Percentiles rank a stretch among this genome's conserved stretches.
Evolutionary conservation across 2,888 invertebrate genomes (phyloP).

Genomic region (Pterostichus madidus): DNA sequence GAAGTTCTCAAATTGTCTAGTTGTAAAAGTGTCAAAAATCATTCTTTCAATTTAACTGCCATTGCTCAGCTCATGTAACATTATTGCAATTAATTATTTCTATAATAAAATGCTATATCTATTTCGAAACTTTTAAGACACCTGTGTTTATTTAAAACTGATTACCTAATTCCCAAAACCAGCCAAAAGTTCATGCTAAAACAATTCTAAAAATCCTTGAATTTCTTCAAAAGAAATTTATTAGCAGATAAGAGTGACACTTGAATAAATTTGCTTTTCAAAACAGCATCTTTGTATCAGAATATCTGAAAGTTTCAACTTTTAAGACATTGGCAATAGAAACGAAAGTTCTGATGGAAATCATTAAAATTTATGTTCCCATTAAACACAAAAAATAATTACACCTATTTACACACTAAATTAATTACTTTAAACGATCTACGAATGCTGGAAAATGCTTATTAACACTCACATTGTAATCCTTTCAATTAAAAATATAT

Average conservation of each 20-base stretch:
- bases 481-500: too few species aligned
- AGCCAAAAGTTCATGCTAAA: neutral
- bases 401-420: conserved; percentile 10
- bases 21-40: too few species aligned
- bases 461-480: too few species aligned
- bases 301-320: neutral
- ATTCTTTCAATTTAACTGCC: too few species aligned
- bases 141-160: too few species aligned
- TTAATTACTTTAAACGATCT: neutral
- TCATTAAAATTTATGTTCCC: conserved; percentile 10
- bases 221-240: neutral
- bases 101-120: too few species aligned
- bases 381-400: conserved; percentile 6
- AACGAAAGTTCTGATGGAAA: conserved; percentile 2
- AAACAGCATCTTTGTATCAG: neutral
- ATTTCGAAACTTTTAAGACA: too few species aligned
- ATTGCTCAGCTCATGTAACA: too few species aligned
- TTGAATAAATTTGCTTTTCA: conserved; percentile 3
- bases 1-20: too few species aligned
- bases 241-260: conserved; percentile 1
- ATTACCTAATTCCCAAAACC: neutral
- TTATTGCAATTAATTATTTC: too few species aligned
- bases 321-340: neutral
- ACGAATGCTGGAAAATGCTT: too few species aligned
- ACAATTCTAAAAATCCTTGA: conserved; percentile 4